Percentiles rank a stretch among this genome's conserved stretches.
Conservation (phyloP, 1,140 invertebrate genomes). For the Pseudomyrmex dendroicus region DNA sequence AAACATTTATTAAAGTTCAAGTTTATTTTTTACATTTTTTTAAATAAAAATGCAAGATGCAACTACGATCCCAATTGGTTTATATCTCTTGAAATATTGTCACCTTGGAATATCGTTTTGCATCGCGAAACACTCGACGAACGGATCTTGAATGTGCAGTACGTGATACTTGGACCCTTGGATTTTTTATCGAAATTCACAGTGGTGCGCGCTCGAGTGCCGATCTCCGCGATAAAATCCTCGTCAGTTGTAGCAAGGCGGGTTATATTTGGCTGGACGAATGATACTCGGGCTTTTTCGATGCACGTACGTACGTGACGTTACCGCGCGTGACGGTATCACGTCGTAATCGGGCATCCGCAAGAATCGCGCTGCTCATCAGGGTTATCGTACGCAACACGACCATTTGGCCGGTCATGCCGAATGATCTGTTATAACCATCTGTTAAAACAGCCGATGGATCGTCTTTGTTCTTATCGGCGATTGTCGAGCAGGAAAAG, state of each 20-base stretch:
- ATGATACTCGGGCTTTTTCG: conserved; percentile 33
- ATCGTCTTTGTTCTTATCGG: background rate
- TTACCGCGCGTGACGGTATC: conserved; percentile 36
- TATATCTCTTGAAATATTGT: background rate
- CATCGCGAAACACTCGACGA: background rate
- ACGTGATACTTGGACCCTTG: background rate
- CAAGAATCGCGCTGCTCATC: background rate
- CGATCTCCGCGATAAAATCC: conserved; percentile 61
- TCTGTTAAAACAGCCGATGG: background rate
- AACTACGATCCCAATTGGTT: background rate
- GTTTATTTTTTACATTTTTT: background rate
- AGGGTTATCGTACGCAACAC: conserved; percentile 38
- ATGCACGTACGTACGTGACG: conserved; percentile 41
- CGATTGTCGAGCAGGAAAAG: background rate
- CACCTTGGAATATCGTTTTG: background rate
- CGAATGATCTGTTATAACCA: conserved; percentile 18
- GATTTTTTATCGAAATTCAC: conserved; percentile 15
- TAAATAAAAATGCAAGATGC: background rate
- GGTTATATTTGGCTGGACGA: conserved; percentile 64
- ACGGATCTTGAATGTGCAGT: background rate
- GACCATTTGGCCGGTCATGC: conserved; percentile 1
- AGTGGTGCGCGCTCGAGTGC: conserved; percentile 2
- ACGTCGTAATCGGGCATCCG: conserved; percentile 48
- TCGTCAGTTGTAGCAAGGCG: conserved; percentile 3
- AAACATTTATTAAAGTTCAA: background rate